phyloP scores from a whole-genome alignment of 2,797 vertebrate species.

The Lateolabrax maculatus region DNA sequence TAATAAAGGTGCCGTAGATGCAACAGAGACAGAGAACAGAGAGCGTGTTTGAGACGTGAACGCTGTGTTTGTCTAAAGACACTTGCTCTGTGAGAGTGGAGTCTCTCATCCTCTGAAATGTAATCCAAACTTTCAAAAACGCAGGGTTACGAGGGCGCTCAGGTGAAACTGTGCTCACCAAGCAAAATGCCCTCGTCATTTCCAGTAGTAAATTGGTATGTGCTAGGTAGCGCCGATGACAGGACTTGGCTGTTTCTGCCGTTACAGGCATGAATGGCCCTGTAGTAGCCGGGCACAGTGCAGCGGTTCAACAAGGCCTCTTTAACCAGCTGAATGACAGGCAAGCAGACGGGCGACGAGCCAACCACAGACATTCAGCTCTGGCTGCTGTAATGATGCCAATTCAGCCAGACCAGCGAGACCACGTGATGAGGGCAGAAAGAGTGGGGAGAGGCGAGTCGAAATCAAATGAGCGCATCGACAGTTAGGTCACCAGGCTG shows the following conservation, averaged over 20 bases:
- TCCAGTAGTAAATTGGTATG: conserved; percentile 70
- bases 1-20: conserved; percentile 44
- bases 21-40: conserved; percentile 48
- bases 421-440: conserved; percentile 48
- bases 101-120: conserved; percentile 54
- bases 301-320: conserved; percentile 79
- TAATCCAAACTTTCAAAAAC: conserved; percentile 45
- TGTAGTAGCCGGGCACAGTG: conserved; percentile 73
- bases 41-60: conserved; percentile 45
- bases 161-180: conserved; percentile 56
- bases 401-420: conserved; percentile 69
- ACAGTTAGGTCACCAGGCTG: conserved; percentile 45
- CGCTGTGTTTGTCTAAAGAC: conserved; percentile 60
- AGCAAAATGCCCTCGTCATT: conserved; percentile 69
- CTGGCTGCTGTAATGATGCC: conserved; percentile 70
- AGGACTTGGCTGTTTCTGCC: conserved; percentile 70
- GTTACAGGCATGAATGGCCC: conserved; percentile 75
- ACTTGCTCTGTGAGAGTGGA: conserved; percentile 33
- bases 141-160: conserved; percentile 60
- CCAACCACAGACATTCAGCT: conserved; percentile 75
- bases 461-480: conserved; percentile 48
- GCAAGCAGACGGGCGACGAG: conserved; percentile 70
- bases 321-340: conserved; percentile 79
- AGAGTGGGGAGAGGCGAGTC: conserved; percentile 42
- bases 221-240: conserved; percentile 61